Base-by-base conservation (phyloP, 2,888 invertebrate species). In the Scaptomyza parva region DNA sequence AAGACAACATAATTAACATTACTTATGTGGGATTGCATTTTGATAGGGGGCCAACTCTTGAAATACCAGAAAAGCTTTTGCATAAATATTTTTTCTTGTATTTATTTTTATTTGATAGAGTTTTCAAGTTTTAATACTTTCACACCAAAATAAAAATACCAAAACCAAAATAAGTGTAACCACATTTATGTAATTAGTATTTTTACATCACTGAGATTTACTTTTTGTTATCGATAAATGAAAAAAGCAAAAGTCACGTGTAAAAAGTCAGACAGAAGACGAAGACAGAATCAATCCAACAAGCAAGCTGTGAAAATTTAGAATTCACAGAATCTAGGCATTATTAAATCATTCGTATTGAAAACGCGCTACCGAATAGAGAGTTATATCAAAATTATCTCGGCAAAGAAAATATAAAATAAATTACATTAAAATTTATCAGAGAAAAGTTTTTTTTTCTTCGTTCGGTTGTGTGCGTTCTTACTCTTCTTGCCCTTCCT, bases 341-440 rank as follows among this genome's bases (percentile, higher is more conserved):
- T 4, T 18, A 9, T 6, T 12, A 48, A 39, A 7, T 78, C 78
- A 79, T 62, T 79, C 85, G 59, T 54, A 51, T 41, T 33, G 58
- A 43, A 41, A 58, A 59, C 78, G 64, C 47, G 61, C 47, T 45
- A 63, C 62, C 55, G 84, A 52, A 78, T 45, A 78, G 66, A 63
- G 65, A 6, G 7, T 35, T 66, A 59, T 59, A 53, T 24, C 40
- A 48, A 51, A 33, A 69, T 30, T 28, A 18, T 45, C 28, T 28
- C 45, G 45, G 17, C 12, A 30, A 58, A 47, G 37, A 30, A 48
- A 18, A 58, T 30, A 45, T 14, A 12, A 28, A 43, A 30, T 24
- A 53, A 24, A 14, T 18, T n/a, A 48, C 6, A 18, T n/a, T 39
- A 24, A 24, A 59, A 8, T 14, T 8, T 14, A n/a, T 5, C 12